phyloP scores from a whole-genome alignment of 2,797 vertebrate species.

The Pteronotus mesoamericanus region DNA sequence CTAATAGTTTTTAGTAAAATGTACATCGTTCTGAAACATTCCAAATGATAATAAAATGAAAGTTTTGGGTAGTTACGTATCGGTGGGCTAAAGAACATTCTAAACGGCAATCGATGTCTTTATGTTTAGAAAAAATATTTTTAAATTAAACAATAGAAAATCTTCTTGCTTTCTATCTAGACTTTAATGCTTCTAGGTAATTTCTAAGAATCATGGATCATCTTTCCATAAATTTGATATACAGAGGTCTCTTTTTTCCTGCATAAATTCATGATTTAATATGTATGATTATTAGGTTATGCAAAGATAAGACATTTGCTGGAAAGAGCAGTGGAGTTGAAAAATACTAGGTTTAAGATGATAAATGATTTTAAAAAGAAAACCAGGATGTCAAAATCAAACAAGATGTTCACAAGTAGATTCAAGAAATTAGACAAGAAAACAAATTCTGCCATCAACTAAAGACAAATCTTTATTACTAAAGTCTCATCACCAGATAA shows the following conservation, averaged over 20 bases:
- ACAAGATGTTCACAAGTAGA: not conserved
- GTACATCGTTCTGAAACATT: not conserved
- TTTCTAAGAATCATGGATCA: not conserved
- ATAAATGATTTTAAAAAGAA: not conserved
- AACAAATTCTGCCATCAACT: not conserved
- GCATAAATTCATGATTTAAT: constrained; percentile 3
- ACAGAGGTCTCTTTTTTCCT: not conserved
- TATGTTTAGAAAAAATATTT: not conserved
- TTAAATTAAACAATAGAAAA: not conserved
- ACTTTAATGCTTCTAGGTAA: constrained; percentile 2
- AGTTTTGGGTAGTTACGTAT: not conserved
- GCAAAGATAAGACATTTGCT: not conserved
- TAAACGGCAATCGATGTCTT: not conserved
- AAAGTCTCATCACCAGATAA: not conserved
- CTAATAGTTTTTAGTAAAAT: not conserved
- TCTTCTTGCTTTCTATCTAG: not conserved
- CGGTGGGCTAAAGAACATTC: not conserved
- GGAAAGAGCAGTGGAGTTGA: not conserved
- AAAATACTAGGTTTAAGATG: not conserved
- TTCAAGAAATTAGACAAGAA: not conserved
- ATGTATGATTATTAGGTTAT: not conserved
- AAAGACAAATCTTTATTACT: not conserved
- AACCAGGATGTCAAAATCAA: not conserved
- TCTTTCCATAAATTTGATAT: not conserved
- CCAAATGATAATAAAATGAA: not conserved